phyloP scores from a whole-genome alignment of 2,797 vertebrate species.

The Xenops minutus region DNA sequence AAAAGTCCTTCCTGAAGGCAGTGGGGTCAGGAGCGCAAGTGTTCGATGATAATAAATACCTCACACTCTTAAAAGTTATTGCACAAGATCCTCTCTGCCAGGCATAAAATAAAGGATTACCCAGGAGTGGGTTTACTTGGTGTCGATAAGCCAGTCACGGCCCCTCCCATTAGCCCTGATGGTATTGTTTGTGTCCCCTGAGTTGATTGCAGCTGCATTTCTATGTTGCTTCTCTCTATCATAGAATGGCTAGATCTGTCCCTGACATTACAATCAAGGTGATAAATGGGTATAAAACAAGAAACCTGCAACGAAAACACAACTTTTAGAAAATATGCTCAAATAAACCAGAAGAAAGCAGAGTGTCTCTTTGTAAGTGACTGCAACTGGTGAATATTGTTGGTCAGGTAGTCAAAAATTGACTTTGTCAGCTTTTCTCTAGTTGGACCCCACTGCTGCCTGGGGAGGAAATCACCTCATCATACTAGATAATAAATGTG shows the following conservation, averaged over 20 bases:
- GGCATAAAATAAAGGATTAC: not conserved
- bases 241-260: not conserved
- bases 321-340: not conserved
- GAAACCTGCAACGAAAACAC: not conserved
- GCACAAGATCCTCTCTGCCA: not conserved
- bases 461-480: not conserved
- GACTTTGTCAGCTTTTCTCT: not conserved
- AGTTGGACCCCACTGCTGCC: not conserved
- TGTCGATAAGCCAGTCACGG: not conserved
- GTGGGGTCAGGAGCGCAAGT: not conserved
- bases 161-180: not conserved
- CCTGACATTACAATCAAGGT: not conserved
- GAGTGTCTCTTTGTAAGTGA: not conserved
- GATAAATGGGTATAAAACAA: not conserved
- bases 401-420: not conserved
- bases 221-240: not conserved
- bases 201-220: not conserved
- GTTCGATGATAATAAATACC: not conserved
- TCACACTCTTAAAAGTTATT: not conserved
- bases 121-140: not conserved
- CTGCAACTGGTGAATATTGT: not conserved
- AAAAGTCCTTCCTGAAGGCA: not conserved
- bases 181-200: not conserved
- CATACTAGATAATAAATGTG: not conserved
- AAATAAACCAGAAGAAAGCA: not conserved